Evolutionary conservation across 2,797 vertebrate species (phyloP), one percentile per base, ranked within the genome.

Genomic region (Rhyacichthys aspro): DNA sequence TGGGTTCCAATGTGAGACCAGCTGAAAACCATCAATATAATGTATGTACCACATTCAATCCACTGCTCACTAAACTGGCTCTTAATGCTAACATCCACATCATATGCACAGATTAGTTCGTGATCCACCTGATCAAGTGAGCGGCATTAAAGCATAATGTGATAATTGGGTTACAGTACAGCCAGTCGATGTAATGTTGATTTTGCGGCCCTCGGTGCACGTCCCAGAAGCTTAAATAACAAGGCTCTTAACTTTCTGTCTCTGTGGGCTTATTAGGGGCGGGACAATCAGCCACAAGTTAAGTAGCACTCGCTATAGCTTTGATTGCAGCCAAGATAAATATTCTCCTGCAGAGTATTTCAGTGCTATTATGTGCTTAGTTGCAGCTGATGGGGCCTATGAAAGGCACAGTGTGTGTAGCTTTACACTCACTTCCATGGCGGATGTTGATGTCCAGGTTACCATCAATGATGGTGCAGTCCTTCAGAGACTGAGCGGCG

Each of bases 371-470:
- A 37, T 38, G 17, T 10, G n/a, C 16, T 11, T 17, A 18, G 32
- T 41, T 8, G 8, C 46, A 8, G 3, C 32, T 28, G 10, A 59
- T 42, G 14, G 15, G 50, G 5, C 17, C 18, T 41, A 38, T 7
- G 42, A 56, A 15, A 37, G 42, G 0, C 18, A 50, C 23, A 28
- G 18, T 37, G 15, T 14, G 42, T 15, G 11, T 38, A 11, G 36
- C 34, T 38, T 46, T 47, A 45, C 74, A 97, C 98, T 97, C 84
- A 99, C 97, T 98, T 86, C 98, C 98, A 39, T 94, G 92, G 0
- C 98, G 96, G 83, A 99, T 98, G 87, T 98, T 99, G 84, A 99
- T 97, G 74, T 96, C 92, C 78, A 99, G 87, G 78, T 96, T 97
- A 74, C 97, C 97, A 60, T 91, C 94, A 74, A 98, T 95, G 83